These are phyloP conservation scores for Manacus vitellinus DNA, from an alignment of 2,113 vertebrate species.

Conservation along the genomic window DNA sequence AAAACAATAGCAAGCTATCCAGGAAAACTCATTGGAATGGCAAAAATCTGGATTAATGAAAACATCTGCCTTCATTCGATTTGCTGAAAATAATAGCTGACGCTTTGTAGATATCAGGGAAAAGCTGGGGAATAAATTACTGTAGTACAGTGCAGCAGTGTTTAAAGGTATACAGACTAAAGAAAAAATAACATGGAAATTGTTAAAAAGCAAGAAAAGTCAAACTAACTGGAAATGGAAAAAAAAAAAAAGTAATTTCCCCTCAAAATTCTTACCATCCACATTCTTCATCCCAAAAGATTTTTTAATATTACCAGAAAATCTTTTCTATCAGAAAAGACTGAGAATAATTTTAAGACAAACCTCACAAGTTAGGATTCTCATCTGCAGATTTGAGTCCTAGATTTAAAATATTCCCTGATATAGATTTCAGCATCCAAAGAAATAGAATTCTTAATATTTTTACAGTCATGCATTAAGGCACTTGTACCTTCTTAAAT, in stretches of 20 bases:
- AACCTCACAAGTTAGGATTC: not conserved
- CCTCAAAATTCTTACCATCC: not conserved
- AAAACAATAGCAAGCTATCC: not conserved
- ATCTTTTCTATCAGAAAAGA: not conserved
- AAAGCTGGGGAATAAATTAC: not conserved
- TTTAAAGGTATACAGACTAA: not conserved
- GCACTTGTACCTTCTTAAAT: not conserved
- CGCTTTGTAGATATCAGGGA: not conserved
- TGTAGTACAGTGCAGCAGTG: not conserved
- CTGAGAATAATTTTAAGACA: not conserved
- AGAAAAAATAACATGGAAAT: not conserved
- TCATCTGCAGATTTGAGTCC: not conserved
- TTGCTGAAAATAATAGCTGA: not conserved
- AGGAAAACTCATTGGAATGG: not conserved
- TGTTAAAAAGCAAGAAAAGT: not conserved
- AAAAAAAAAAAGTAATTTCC: not conserved
- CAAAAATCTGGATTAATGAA: not conserved
- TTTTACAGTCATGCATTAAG: not conserved
- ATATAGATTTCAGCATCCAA: not conserved
- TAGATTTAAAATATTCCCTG: not conserved
- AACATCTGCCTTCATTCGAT: not conserved
- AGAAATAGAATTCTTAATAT: not conserved
- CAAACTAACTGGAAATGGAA: not conserved
- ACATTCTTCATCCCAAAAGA: fast-evolving
- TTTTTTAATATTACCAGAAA: not conserved